Evolutionary conservation across 2,113 vertebrate genomes (phyloP).

Genomic region (Psophia crepitans): DNA sequence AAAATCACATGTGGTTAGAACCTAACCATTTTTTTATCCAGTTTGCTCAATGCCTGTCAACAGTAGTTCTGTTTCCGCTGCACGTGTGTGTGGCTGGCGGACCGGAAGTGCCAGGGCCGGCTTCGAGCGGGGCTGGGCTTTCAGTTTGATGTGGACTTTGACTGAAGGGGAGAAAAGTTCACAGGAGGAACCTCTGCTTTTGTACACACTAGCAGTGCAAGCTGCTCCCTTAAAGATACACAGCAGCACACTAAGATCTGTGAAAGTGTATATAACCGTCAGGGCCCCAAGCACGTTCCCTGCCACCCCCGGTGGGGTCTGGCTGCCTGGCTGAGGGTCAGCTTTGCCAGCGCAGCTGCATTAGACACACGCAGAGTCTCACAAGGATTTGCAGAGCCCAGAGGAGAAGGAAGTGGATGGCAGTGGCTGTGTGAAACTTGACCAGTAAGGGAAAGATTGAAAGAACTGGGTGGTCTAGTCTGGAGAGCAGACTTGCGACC

Average conservation of each 20-base stretch:
- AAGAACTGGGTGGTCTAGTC: neutral
- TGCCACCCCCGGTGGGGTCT: neutral
- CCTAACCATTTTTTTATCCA: neutral
- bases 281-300: neutral
- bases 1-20: neutral
- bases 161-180: neutral
- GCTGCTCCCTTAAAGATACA: neutral
- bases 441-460: neutral
- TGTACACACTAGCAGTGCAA: neutral
- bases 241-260: neutral
- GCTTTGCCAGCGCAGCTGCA: neutral
- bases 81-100: accelerated
- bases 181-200: neutral
- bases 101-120: neutral
- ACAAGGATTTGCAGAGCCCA: neutral
- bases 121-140: neutral
- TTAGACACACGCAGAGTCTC: neutral
- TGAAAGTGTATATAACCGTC: neutral
- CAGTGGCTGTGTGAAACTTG: neutral
- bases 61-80: neutral
- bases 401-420: neutral
- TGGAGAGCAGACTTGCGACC: neutral
- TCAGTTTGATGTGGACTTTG: neutral
- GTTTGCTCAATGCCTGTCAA: neutral
- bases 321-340: neutral